Conservation (phyloP, 2,888 invertebrate genomes). For the Acrobeloides nanus region DNA sequence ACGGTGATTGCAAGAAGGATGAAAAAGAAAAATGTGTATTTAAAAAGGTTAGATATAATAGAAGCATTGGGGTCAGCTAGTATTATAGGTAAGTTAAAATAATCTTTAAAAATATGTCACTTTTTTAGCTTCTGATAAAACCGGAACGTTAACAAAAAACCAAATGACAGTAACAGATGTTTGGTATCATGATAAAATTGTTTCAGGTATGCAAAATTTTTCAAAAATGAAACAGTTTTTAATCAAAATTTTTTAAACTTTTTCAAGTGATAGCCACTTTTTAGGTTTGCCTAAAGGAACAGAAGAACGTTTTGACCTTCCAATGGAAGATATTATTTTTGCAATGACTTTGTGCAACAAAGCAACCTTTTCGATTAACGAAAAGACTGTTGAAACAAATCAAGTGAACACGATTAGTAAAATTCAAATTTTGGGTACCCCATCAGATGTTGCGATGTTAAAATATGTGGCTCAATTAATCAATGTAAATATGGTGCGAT, state of each 20-base stretch:
- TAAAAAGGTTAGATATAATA: constrained; percentile 21
- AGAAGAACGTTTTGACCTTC: no score
- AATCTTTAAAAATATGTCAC: no score
- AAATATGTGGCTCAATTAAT: constrained; percentile 24
- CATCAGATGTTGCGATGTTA: constrained; percentile 25
- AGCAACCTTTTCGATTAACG: no score
- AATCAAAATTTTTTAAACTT: no score
- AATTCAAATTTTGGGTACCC: constrained; percentile 12
- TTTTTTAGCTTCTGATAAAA: constrained; percentile 72
- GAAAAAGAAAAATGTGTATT: constrained; percentile 22
- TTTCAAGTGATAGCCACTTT: no score
- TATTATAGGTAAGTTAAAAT: constrained; percentile 2
- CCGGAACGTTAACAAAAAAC: constrained; percentile 26
- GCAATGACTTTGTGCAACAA: no score
- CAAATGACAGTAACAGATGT: constrained; percentile 25
- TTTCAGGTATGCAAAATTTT: no score
- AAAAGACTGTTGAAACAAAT: constrained; percentile 5
- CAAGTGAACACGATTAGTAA: constrained; percentile 14
- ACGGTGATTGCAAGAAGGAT: constrained; percentile 23
- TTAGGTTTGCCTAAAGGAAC: no score
- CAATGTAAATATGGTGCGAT: no score
- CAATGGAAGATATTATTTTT: no score
- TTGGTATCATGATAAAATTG: constrained; percentile 22
- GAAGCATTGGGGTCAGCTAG: constrained; percentile 27
- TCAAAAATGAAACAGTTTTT: no score